Conservation (phyloP, 2,113 vertebrate genomes). For the Oncorhynchus tshawytscha region DNA sequence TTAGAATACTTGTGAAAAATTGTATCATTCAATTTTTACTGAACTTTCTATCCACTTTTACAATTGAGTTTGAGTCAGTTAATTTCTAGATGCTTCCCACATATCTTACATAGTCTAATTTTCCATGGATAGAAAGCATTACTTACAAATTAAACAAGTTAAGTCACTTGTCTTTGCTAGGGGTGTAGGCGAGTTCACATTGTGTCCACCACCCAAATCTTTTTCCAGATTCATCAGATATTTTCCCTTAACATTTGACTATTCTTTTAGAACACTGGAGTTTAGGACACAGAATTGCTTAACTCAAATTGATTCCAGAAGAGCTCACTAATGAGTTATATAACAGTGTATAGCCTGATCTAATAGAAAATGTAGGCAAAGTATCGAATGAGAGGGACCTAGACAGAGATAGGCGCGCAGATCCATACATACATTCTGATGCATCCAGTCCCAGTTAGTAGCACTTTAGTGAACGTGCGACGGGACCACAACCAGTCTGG, state of each 20-base stretch:
- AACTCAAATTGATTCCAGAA: not conserved
- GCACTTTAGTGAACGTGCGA: too few species aligned
- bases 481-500: too few species aligned
- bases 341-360: not conserved
- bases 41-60: not conserved
- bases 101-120: too few species aligned
- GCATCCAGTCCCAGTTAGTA: too few species aligned
- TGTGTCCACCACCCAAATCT: not conserved
- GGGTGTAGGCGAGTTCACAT: not conserved
- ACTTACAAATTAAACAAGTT: not conserved
- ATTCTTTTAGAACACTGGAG: not conserved
- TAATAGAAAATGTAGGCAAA: not conserved
- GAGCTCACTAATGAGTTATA: not conserved
- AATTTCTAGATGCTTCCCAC: not conserved
- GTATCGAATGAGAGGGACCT: not conserved
- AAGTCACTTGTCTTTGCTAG: not conserved
- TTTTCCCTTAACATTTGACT: not conserved
- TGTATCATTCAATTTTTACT: not conserved
- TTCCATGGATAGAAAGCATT: not conserved
- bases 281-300: not conserved
- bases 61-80: not conserved
- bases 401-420: not conserved
- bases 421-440: too few species aligned
- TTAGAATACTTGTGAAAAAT: not conserved
- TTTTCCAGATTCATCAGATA: not conserved